These are phyloP conservation scores for Gnathonemus longibarbis DNA, from an alignment of 2,113 vertebrate genomes.

Conservation along the genomic window DNA sequence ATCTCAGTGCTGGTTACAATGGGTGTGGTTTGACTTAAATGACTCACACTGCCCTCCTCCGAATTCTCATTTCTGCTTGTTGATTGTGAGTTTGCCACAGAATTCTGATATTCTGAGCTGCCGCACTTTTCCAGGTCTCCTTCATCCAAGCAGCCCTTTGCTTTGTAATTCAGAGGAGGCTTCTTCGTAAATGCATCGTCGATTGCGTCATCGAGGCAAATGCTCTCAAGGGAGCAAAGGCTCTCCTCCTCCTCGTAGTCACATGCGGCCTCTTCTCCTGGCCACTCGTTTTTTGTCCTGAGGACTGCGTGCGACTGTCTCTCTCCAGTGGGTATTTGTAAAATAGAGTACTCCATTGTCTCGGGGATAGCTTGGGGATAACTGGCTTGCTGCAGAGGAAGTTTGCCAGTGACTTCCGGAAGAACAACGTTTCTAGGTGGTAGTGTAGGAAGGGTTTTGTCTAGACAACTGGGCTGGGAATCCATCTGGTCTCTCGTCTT, in stretches of 20 bases:
- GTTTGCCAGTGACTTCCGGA: constrained; percentile 15
- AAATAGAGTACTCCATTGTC: constrained; percentile 8
- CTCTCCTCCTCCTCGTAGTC: not conserved
- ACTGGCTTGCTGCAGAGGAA: not conserved
- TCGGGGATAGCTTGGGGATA: not conserved
- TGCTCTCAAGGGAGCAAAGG: constrained; percentile 5
- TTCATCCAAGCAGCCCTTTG: not conserved
- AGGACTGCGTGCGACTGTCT: not conserved
- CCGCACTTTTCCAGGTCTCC: not conserved
- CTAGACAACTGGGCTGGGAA: not conserved
- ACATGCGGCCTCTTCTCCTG: not conserved
- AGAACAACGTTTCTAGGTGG: constrained; percentile 20
- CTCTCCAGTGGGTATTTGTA: not conserved
- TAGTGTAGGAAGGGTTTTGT: not conserved
- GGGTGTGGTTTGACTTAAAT: constrained; percentile 10
- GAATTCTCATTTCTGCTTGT: constrained; percentile 17
- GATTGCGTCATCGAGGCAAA: not conserved
- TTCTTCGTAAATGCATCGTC: not conserved
- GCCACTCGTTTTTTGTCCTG: not conserved
- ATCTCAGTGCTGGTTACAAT: constrained; percentile 25
- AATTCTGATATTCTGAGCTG: not conserved
- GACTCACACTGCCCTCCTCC: constrained; percentile 25
- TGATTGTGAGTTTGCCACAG: constrained; percentile 12
- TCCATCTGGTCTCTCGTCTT: not conserved
- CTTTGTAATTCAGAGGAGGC: not conserved